These are phyloP conservation scores for Bradypodion ventrale DNA, from an alignment of 2,797 vertebrate species.

Conservation along the genomic window DNA sequence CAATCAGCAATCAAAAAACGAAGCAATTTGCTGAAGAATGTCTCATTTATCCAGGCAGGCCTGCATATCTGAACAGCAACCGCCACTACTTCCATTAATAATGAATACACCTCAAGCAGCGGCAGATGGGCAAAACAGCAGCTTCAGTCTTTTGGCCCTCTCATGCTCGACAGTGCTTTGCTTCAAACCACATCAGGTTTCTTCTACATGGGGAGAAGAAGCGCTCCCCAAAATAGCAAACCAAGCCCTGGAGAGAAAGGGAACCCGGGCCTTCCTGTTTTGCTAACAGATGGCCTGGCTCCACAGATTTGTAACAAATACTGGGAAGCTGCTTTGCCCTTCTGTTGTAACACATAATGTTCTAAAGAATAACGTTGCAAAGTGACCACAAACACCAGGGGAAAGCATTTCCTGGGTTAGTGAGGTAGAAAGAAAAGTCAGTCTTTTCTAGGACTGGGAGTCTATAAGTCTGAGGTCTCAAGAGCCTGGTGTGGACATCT, in stretches of 20 bases:
- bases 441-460: conserved; percentile 31
- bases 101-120: conserved; percentile 90
- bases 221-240: conserved; percentile 86
- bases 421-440: conserved; percentile 71
- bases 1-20: conserved; percentile 91
- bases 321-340: conserved; percentile 78
- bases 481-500: conserved; percentile 11
- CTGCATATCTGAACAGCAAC: conserved; percentile 94
- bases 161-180: conserved; percentile 79
- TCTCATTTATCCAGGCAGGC: conserved; percentile 90
- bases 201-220: conserved; percentile 80
- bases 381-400: conserved; percentile 69
- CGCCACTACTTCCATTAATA: conserved; percentile 92
- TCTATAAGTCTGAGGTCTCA: background rate
- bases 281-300: conserved; percentile 88
- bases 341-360: conserved; percentile 75
- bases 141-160: conserved; percentile 79
- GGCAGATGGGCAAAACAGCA: conserved; percentile 90
- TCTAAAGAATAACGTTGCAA: conserved; percentile 66
- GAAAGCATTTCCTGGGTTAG: conserved; percentile 70
- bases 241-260: conserved; percentile 83
- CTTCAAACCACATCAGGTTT: conserved; percentile 75
- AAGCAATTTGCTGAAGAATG: conserved; percentile 88
- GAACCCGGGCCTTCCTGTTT: conserved; percentile 90
- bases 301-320: conserved; percentile 83